phyloP scores from a whole-genome alignment of 2,113 vertebrate genomes.

The Callospermophilus lateralis region DNA sequence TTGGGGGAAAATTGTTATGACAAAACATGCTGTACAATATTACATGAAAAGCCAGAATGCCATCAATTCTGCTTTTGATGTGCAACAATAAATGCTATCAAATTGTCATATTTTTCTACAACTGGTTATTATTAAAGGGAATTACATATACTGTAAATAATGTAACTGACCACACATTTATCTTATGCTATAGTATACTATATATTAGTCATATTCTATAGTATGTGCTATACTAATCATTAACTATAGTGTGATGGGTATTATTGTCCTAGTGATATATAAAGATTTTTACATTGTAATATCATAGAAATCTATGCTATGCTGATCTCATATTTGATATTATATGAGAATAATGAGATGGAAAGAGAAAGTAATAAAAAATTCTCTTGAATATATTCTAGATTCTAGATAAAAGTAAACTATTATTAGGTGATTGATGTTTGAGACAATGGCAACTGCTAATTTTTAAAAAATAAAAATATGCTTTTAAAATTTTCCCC shows the following conservation, averaged over 20 bases:
- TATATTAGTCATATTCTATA: background rate
- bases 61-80: background rate
- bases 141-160: background rate
- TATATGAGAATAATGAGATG: background rate
- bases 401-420: background rate
- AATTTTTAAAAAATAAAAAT: slow-evolving; percentile 26
- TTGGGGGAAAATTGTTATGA: background rate
- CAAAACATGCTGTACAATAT: background rate
- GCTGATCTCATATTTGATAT: background rate
- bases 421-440: background rate
- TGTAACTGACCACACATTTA: background rate
- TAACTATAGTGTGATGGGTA: background rate
- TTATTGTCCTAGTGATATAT: background rate
- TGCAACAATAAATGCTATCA: background rate
- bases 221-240: background rate
- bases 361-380: background rate
- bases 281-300: background rate
- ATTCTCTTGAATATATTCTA: background rate
- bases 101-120: background rate
- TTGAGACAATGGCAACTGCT: background rate
- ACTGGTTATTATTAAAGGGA: background rate
- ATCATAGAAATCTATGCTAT: background rate
- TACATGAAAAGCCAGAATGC: slow-evolving; percentile 32
- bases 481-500: background rate
- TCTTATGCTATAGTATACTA: background rate